Conservation (phyloP, 2,888 invertebrate species). For the Polia nebulosa region DNA sequence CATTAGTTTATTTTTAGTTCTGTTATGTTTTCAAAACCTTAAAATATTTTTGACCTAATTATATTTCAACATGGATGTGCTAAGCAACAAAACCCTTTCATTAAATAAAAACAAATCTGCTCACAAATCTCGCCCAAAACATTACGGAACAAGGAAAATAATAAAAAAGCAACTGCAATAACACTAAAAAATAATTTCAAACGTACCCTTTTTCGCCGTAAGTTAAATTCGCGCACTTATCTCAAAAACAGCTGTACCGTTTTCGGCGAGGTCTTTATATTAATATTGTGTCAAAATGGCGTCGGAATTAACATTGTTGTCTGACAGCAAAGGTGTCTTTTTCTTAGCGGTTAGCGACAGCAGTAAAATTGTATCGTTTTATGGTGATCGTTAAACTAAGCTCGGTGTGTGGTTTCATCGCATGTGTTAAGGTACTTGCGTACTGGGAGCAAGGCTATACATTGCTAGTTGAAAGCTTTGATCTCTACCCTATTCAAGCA, state of each 20-base stretch:
- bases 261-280: constrained; percentile 40
- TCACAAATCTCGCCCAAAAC: constrained; percentile 17
- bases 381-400: constrained; percentile 82
- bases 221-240: constrained; percentile 46
- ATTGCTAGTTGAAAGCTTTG: constrained; percentile 1
- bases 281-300: constrained; percentile 47
- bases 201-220: constrained; percentile 26
- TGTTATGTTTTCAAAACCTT: not conserved
- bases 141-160: constrained; percentile 44
- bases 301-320: constrained; percentile 58
- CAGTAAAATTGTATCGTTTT: constrained; percentile 85
- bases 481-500: no score
- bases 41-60: not conserved
- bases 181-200: constrained; percentile 53
- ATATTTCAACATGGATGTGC: not conserved
- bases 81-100: constrained; percentile 15
- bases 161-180: constrained; percentile 40
- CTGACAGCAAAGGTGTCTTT: constrained; percentile 53
- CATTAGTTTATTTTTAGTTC: no score
- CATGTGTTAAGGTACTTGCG: constrained; percentile 61
- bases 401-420: constrained; percentile 77
- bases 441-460: constrained; percentile 44
- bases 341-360: constrained; percentile 63
- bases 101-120: constrained; percentile 32
- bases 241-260: constrained; percentile 44